Evolutionary conservation across 2,797 vertebrate genomes (phyloP), one percentile per base, ranked within the genome.

Genomic region (Podargus strigoides): DNA sequence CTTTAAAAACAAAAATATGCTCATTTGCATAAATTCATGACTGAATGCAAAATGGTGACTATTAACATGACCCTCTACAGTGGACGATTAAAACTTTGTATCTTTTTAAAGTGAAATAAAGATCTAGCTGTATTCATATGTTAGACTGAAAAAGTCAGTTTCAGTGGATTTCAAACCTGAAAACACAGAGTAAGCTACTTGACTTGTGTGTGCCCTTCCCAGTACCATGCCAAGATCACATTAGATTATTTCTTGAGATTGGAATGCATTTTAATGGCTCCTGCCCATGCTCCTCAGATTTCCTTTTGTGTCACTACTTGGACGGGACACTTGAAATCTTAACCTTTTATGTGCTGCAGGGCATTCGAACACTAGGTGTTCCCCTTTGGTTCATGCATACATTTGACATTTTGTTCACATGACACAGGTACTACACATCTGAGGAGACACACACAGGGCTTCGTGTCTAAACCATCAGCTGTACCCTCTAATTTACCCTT

Each of bases 1-100:
- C 99, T 99, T 96, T 78, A 97, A 95, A 92, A 93, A 70, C 87
- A 93, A 55, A 75, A 46, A 59, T 4, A 68, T 10, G 26, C 37
- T 27, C 22, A 49, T 59, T 0, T 67, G 62, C 93, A 12, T 41
- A 82, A 79, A 37, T 36, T n/a, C 9, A 23, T 63, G 39, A 77
- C 2, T 59, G n/a, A 76, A 52, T 8, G 22, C 55, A 18, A 56
- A 64, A 58, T 8, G 10, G 34, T 75, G 47, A 56, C 9, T 34
- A 16, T 6, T 50, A 56, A 26, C 23, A 46, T 4, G 14, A 1
- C 14, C 12, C 23, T 49, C 20, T 77, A 49, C 5, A 53, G 32
- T 7, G 24, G 52, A 20, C 47, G 66, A 32, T 20, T 23, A 73
- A 73, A 92, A 80, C 41, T 28, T 58, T 2, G 7, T 8, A 32